Conservation (phyloP, 30 jellyfish, hydroid and myxozoan species). For the Aurelia aurita region DNA sequence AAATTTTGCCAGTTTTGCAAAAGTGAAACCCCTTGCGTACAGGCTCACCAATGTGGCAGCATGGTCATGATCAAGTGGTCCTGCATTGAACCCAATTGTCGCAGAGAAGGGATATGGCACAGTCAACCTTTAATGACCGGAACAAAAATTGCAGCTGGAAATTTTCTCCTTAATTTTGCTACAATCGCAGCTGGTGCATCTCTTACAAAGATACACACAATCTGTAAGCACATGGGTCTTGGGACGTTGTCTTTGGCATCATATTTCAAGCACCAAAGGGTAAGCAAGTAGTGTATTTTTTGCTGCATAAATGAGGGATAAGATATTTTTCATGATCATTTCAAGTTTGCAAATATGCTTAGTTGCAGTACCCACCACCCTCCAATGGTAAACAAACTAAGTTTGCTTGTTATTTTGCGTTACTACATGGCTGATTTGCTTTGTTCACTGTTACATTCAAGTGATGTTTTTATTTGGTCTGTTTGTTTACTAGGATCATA, state of each 20-base stretch:
- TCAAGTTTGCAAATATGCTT: background rate
- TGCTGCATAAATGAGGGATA: background rate
- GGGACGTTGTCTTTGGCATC: conserved; percentile 28
- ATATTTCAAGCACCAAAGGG: conserved; percentile 59
- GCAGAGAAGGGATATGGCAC: conserved; percentile 31
- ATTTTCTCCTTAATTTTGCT: conserved; percentile 45
- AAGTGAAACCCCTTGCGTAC: conserved; percentile 15
- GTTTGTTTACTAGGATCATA: no score
- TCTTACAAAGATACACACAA: conserved; percentile 15
- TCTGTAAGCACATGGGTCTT: conserved; percentile 32
- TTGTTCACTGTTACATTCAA: no score
- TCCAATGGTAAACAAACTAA: no score
- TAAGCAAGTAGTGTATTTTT: conserved; percentile 18
- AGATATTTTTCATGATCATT: background rate
- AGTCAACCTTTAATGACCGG: conserved; percentile 52
- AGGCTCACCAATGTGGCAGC: conserved; percentile 15
- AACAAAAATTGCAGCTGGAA: conserved; percentile 62
- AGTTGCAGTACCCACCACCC: conserved; percentile 11
- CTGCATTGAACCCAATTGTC: conserved; percentile 24
- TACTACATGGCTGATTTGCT: no score
- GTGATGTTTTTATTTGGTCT: no score
- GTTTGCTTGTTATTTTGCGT: no score
- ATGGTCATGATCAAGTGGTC: conserved; percentile 35
- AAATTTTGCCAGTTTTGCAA: conserved; percentile 47
- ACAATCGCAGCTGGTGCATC: conserved; percentile 48